Base-by-base conservation (phyloP, 2,113 vertebrate genomes). In the Myotis lucifugus region DNA sequence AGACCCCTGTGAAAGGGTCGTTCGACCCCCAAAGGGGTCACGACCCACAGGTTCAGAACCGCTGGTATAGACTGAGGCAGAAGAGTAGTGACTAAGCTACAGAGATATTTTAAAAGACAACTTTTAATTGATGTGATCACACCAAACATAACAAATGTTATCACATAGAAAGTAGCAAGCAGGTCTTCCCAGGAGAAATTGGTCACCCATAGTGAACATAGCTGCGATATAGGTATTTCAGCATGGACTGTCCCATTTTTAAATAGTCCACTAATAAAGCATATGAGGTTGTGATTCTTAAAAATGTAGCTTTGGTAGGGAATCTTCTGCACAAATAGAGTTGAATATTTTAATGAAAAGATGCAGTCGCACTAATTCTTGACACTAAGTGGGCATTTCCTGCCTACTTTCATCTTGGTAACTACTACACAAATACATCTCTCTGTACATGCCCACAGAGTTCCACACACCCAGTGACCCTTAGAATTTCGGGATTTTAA, bases 31-130 rank as follows among this genome's bases (percentile, higher is more conserved):
- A 42, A 42, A 42, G 42, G 42, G 42, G 42, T 42, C 42, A 7
- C 42, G 42, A 42, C 42, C 42, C 42, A 42, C 42, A 42, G 42
- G 42, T 42, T 42, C 42, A 42, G 42, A 42, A 42, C 42, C 42
- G 42, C 7, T 42, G 42, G 59, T 92, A 37, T 48, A 92, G 66
- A 37, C n/a, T 42, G 46, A 94, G 69, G 37, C n/a, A 56, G 46
- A 92, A 93, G 37, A 73, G 40, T 46, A 93, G 29, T 27, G 48
- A 86, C 25, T 7, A 86, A 70, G 59, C 37, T 69, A 52, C 18
- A 69, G 79, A 96, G 25, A 48, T 76, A 90, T 48, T 89, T 95
- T 32, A 54, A 76, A 67, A 67, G 32, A 90, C 77, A 81, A 64
- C 69, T 61, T 85, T 92, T 25, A 59, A 69, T 27, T 42, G 46